These are phyloP conservation scores for Gerris buenoi DNA, from an alignment of 1,140 invertebrate genomes.

Conservation along the genomic window DNA sequence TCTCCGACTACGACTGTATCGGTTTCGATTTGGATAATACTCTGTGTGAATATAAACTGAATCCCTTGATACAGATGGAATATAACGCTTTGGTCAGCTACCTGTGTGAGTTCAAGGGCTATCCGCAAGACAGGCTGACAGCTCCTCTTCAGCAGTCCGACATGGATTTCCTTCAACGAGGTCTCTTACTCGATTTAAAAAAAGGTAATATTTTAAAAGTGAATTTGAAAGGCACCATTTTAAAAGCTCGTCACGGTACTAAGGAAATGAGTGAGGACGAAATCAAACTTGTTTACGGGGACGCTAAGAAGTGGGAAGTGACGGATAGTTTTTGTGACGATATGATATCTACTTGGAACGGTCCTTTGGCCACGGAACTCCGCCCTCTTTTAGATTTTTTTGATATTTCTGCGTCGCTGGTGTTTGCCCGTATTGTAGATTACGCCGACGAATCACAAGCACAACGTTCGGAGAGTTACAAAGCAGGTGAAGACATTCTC, in stretches of 20 bases:
- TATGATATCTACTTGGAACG: constrained; percentile 44
- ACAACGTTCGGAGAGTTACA: constrained; percentile 32
- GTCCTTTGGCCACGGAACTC: constrained; percentile 39
- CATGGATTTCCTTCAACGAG: constrained; percentile 53
- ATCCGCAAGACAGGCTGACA: constrained; percentile 36
- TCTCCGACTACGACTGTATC: constrained; percentile 52
- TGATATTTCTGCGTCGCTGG: constrained; percentile 49
- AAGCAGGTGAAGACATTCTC: constrained; percentile 50
- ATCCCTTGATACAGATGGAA: constrained; percentile 41
- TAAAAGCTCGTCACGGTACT: constrained; percentile 54
- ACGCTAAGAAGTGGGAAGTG: constrained; percentile 36
- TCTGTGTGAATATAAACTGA: constrained; percentile 48
- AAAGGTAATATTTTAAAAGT: constrained; percentile 57
- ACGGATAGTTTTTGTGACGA: constrained; percentile 37
- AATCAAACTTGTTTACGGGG: constrained; percentile 40
- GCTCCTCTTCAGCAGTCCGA: constrained; percentile 36
- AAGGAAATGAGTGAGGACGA: constrained; percentile 38
- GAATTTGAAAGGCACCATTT: constrained; percentile 40
- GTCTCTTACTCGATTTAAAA: constrained; percentile 53
- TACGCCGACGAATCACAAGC: constrained; percentile 40
- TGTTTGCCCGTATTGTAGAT: constrained; percentile 57
- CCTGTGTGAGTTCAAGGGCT: constrained; percentile 44
- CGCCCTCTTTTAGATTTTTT: constrained; percentile 59
- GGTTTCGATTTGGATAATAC: constrained; percentile 72
- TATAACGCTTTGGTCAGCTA: constrained; percentile 46